Evolutionary conservation across 2,888 invertebrate genomes (phyloP).

Genomic region (Eustalomyia histrio): DNA sequence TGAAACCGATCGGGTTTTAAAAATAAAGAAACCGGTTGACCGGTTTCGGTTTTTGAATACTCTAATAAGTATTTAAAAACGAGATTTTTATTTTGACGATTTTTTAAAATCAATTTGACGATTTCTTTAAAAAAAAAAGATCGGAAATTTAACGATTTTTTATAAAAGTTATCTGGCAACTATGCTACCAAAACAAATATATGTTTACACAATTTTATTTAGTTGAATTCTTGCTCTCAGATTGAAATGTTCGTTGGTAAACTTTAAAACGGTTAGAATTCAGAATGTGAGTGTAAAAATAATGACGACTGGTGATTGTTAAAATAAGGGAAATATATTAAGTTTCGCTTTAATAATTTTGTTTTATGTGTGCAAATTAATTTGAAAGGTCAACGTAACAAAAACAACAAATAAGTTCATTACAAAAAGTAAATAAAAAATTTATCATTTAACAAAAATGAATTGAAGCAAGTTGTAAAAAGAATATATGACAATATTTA

Average conservation of each 20-base stretch:
- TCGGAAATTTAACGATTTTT: no score
- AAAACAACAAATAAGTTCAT: constrained; percentile 18
- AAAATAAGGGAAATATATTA: constrained; percentile 36
- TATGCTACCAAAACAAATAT: neutral
- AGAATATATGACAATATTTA: constrained; percentile 27
- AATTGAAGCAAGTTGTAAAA: constrained; percentile 13
- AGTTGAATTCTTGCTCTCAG: constrained; percentile 59
- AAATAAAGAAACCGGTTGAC: no score
- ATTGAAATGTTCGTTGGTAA: constrained; percentile 20
- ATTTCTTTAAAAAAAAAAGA: no score
- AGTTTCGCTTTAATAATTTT: constrained; percentile 16
- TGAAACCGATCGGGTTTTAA: no score
- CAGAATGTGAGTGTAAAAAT: constrained; percentile 10
- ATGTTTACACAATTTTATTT: constrained; percentile 32
- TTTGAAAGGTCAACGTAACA: constrained; percentile 56
- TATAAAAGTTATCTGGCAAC: no score
- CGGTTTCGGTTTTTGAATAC: no score
- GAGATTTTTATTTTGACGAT: no score
- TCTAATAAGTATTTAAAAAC: no score
- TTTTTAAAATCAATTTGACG: no score
- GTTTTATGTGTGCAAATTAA: constrained; percentile 44
- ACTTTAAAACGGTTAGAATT: constrained; percentile 28
- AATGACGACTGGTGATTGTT: constrained; percentile 21
- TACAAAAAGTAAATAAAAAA: constrained; percentile 16
- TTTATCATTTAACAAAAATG: neutral